Evolutionary conservation across 2,113 vertebrate species (phyloP).

Genomic region (Tachycineta bicolor): DNA sequence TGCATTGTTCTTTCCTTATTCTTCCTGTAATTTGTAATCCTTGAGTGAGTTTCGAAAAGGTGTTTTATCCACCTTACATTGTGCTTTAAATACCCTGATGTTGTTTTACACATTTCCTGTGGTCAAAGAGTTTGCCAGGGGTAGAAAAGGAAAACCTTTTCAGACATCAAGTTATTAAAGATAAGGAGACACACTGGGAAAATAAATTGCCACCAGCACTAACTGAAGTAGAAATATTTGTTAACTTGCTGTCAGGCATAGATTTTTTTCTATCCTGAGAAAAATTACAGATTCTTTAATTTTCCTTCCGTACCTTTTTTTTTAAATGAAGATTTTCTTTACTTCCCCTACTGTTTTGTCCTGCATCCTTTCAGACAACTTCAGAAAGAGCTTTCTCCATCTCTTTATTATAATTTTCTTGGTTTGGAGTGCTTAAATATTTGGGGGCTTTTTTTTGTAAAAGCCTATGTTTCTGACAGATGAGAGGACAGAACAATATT

Average conservation of each 20-base stretch:
- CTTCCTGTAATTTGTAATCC: background rate
- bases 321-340: background rate
- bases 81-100: background rate
- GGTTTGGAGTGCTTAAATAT: background rate
- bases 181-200: background rate
- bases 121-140: conserved; percentile 7
- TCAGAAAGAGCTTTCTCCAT: background rate
- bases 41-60: background rate
- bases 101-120: conserved; percentile 3
- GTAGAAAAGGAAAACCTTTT: conserved; percentile 15
- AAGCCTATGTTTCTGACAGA: background rate
- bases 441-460: background rate
- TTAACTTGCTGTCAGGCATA: background rate
- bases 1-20: background rate
- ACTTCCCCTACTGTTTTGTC: background rate
- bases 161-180: conserved; percentile 31
- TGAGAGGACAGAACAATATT: background rate
- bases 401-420: background rate
- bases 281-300: background rate
- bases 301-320: background rate
- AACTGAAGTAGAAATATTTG: conserved; percentile 40
- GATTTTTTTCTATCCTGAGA: background rate
- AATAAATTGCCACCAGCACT: conserved; percentile 43
- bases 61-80: background rate
- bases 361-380: background rate